phyloP scores from a whole-genome alignment of 1,140 invertebrate genomes.

The Drosophila rhopaloa region DNA sequence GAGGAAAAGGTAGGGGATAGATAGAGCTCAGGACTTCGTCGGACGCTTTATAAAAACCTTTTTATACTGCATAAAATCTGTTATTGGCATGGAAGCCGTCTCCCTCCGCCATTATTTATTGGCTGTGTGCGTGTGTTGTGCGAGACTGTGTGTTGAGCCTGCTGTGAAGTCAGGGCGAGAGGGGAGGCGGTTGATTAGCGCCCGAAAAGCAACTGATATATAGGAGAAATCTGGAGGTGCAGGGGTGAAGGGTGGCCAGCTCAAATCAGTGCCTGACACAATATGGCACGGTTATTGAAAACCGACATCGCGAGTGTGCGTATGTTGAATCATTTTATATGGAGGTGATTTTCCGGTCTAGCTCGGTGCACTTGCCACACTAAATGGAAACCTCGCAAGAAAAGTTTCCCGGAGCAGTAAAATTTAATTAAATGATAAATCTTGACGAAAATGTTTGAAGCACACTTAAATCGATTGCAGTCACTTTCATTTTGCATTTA shows the following conservation, averaged over 20 bases:
- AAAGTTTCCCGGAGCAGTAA: conserved; percentile 9
- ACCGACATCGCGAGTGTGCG: conserved; percentile 25
- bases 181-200: conserved; percentile 45
- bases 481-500: conserved; percentile 7
- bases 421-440: conserved; percentile 39
- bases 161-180: not conserved
- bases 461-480: conserved; percentile 1
- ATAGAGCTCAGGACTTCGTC: conserved; percentile 30
- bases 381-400: conserved; percentile 12
- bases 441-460: not conserved
- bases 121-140: conserved; percentile 72
- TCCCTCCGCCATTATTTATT: conserved; percentile 66
- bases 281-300: conserved; percentile 78
- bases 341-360: not conserved
- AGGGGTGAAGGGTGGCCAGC: conserved; percentile 1
- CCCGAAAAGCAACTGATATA: conserved; percentile 72
- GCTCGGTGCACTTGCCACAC: conserved; percentile 5
- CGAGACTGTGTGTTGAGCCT: conserved; percentile 62
- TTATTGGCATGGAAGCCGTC: conserved; percentile 47
- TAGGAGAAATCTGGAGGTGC: conserved; percentile 54
- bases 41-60: conserved; percentile 68
- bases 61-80: conserved; percentile 35
- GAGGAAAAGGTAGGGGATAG: conserved; percentile 15
- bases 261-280: conserved; percentile 66
- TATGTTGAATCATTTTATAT: not conserved